Conservation (phyloP, 2,797 vertebrate species). For the Hypotaenidia okinawae region DNA sequence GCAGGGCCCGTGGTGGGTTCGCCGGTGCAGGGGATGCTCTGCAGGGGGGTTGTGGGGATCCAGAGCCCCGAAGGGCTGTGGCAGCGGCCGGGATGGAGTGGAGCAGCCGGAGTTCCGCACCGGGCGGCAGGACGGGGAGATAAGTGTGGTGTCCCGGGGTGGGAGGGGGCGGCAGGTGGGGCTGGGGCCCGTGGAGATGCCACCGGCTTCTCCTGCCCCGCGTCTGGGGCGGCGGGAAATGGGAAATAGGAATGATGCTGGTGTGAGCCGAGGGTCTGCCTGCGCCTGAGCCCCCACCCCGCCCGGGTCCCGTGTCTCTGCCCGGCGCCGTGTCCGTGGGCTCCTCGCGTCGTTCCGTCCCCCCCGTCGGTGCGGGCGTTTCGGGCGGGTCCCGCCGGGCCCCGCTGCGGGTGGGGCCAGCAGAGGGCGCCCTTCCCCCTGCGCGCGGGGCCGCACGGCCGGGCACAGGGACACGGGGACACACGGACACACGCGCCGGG, state of each 20-base stretch:
- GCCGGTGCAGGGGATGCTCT: background rate
- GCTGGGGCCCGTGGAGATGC: background rate
- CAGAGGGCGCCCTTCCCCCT: background rate
- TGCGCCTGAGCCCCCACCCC: too few species aligned
- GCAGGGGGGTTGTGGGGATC: background rate
- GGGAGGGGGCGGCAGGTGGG: background rate
- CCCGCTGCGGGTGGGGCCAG: background rate
- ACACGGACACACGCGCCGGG: too few species aligned
- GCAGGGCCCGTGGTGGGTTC: fast-evolving
- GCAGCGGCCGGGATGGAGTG: background rate
- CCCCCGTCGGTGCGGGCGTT: background rate
- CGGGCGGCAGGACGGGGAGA: background rate
- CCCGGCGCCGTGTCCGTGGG: too few species aligned
- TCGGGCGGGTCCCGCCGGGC: too few species aligned
- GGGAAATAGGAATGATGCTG: background rate
- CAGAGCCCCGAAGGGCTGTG: too few species aligned
- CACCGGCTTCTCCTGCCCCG: fast-evolving
- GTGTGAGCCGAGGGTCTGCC: too few species aligned
- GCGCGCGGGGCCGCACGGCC: too few species aligned
- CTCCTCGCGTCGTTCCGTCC: too few species aligned
- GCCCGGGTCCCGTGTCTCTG: too few species aligned
- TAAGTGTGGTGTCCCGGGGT: background rate
- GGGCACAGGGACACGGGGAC: too few species aligned
- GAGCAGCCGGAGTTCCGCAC: background rate
- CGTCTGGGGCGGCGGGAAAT: background rate